phyloP scores from a whole-genome alignment of 2,888 invertebrate genomes.

The Netelia virgata region DNA sequence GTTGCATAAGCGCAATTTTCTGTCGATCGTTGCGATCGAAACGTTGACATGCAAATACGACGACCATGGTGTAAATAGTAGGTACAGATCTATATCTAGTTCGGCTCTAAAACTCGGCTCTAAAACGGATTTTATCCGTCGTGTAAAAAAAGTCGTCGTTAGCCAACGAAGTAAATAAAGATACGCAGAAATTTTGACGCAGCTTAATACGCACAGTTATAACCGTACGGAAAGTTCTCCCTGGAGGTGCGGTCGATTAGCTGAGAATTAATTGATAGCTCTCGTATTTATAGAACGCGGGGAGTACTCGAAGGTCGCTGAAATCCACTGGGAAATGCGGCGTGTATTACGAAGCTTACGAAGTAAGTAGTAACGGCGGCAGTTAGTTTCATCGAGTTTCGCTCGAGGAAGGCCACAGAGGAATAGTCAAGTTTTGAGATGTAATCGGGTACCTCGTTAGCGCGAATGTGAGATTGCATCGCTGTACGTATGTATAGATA shows the following conservation, averaged over 20 bases:
- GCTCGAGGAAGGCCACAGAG: slow-evolving; percentile 57
- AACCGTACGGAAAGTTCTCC: slow-evolving; percentile 26
- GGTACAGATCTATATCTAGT: background rate
- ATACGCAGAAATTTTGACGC: slow-evolving; percentile 23
- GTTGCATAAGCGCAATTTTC: background rate
- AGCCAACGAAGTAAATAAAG: too few species aligned
- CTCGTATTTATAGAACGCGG: slow-evolving; percentile 1
- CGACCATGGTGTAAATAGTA: background rate
- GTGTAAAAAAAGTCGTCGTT: too few species aligned
- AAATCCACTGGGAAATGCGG: slow-evolving; percentile 55
- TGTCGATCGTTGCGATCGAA: too few species aligned
- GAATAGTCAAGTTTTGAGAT: slow-evolving; percentile 69
- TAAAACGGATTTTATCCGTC: too few species aligned
- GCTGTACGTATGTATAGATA: slow-evolving; percentile 32
- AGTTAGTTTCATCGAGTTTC: slow-evolving; percentile 61
- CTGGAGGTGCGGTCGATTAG: slow-evolving; percentile 57
- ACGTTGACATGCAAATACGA: too few species aligned
- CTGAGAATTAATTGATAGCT: slow-evolving; percentile 62
- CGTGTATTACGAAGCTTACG: slow-evolving; percentile 27
- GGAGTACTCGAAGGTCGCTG: background rate
- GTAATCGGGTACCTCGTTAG: slow-evolving; percentile 74
- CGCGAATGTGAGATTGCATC: slow-evolving; percentile 73
- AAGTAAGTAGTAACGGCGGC: slow-evolving; percentile 58
- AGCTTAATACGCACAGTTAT: slow-evolving; percentile 2
- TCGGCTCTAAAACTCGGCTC: slow-evolving; percentile 13